A percentile compares a stretch with the other conserved stretches of the same genome.
These are phyloP conservation scores for Carposina sasakii DNA, from an alignment of 1,140 invertebrate genomes.

Conservation along the genomic window DNA sequence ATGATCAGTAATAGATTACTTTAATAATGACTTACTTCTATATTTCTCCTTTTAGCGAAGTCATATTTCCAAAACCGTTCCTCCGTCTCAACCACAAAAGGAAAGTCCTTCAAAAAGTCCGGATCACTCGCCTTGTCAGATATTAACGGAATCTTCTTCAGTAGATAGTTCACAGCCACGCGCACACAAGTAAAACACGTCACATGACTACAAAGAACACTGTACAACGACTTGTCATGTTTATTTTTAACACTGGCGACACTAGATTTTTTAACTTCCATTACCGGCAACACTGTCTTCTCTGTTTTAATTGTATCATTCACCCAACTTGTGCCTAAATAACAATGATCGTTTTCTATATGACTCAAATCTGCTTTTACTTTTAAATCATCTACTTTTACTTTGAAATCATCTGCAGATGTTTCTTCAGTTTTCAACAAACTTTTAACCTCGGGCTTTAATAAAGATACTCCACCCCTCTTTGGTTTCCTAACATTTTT, in stretches of 20 bases:
- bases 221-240: conserved; percentile 24
- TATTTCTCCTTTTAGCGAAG: conserved; percentile 63
- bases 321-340: conserved; percentile 22
- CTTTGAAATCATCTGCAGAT: conserved; percentile 6
- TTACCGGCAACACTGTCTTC: not conserved
- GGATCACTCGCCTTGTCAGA: conserved; percentile 30
- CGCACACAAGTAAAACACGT: conserved; percentile 33
- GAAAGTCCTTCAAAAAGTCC: conserved; percentile 45
- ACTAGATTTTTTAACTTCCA: not conserved
- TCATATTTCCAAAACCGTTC: conserved; percentile 59
- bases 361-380: conserved; percentile 25
- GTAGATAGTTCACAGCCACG: conserved; percentile 44
- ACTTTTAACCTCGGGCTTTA: conserved; percentile 46
- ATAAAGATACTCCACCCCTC: conserved; percentile 33
- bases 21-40: conserved; percentile 51
- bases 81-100: conserved; percentile 56
- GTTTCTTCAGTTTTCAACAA: conserved; percentile 23
- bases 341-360: conserved; percentile 64
- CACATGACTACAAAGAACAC: conserved; percentile 28
- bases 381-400: no score
- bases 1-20: no score
- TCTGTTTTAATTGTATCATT: conserved; percentile 6
- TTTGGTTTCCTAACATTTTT: conserved; percentile 32
- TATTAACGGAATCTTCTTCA: conserved; percentile 56
- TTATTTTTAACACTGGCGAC: conserved; percentile 12